A percentile compares a stretch with the other conserved stretches of the same genome.
phyloP scores from a whole-genome alignment of 1,140 invertebrate species.

The Planococcus citri region DNA sequence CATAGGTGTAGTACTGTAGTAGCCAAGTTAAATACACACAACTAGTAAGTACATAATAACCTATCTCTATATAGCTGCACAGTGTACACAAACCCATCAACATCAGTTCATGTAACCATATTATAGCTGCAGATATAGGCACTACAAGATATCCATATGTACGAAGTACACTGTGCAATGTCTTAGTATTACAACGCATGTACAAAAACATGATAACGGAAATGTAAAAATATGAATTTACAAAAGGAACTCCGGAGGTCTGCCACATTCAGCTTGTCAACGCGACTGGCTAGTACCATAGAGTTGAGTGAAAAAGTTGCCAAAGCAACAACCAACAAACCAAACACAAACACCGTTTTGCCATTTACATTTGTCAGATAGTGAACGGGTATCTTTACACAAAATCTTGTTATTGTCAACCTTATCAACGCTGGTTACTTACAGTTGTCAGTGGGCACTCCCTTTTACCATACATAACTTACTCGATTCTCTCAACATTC shows the following conservation, averaged over 20 bases:
- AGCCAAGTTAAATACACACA: no score
- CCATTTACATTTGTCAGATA: neutral
- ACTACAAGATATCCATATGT: no score
- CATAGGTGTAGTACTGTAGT: no score
- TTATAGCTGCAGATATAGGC: no score
- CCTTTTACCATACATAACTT: neutral
- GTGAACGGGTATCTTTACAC: neutral
- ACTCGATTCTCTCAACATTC: neutral
- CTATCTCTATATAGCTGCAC: no score
- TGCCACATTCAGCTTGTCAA: constrained; percentile 6
- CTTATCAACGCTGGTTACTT: neutral
- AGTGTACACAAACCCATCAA: no score
- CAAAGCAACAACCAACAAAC: constrained; percentile 6
- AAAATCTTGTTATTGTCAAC: constrained; percentile 7
- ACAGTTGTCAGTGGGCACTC: neutral
- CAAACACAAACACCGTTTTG: constrained; percentile 1
- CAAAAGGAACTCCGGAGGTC: constrained; percentile 5
- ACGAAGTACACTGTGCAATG: no score
- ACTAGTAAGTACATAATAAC: no score
- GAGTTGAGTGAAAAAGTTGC: neutral
- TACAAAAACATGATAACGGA: neutral
- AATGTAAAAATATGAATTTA: constrained; percentile 8
- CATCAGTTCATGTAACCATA: no score
- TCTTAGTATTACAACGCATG: no score
- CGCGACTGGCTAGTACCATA: neutral